Evolutionary conservation across 2,888 invertebrate genomes (phyloP).

Genomic region (Dicranocentrus wangi): DNA sequence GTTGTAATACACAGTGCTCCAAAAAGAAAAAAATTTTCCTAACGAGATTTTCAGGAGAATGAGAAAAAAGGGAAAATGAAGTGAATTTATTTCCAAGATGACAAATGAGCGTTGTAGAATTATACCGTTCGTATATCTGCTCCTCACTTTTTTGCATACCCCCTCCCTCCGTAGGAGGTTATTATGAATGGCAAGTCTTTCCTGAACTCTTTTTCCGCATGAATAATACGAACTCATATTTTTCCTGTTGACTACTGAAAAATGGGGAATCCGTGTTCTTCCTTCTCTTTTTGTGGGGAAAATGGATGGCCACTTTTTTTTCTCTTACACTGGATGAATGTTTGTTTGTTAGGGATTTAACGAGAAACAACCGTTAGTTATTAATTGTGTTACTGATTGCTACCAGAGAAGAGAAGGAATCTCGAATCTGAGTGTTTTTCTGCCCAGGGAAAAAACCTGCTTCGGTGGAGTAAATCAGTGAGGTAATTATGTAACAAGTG

Average conservation of each 20-base stretch:
- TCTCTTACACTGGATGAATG: background rate
- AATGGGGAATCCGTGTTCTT: background rate
- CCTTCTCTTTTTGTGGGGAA: background rate
- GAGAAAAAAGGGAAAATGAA: slow-evolving; percentile 21
- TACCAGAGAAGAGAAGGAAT: slow-evolving; percentile 1
- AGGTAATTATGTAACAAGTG: slow-evolving; percentile 38
- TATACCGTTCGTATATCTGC: slow-evolving; percentile 8
- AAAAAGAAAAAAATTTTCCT: too few relatives aligned
- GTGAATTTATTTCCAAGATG: slow-evolving; percentile 54
- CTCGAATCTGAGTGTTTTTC: background rate
- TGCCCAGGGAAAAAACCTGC: slow-evolving; percentile 36
- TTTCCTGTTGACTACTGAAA: slow-evolving; percentile 1
- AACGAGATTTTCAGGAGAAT: slow-evolving; percentile 19
- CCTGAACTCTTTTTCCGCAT: background rate
- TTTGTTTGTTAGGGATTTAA: background rate
- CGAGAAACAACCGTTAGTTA: slow-evolving; percentile 12
- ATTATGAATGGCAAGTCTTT: slow-evolving; percentile 4
- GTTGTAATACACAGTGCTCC: too few relatives aligned
- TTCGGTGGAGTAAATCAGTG: slow-evolving; percentile 46
- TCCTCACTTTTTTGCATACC: background rate
- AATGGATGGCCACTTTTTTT: background rate
- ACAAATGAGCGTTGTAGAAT: slow-evolving; percentile 46
- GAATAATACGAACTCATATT: background rate
- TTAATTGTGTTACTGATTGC: slow-evolving; percentile 24
- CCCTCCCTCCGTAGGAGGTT: too few relatives aligned